Conservation (phyloP, 1,140 invertebrate genomes). For the Zaprionus gabonicus region DNA sequence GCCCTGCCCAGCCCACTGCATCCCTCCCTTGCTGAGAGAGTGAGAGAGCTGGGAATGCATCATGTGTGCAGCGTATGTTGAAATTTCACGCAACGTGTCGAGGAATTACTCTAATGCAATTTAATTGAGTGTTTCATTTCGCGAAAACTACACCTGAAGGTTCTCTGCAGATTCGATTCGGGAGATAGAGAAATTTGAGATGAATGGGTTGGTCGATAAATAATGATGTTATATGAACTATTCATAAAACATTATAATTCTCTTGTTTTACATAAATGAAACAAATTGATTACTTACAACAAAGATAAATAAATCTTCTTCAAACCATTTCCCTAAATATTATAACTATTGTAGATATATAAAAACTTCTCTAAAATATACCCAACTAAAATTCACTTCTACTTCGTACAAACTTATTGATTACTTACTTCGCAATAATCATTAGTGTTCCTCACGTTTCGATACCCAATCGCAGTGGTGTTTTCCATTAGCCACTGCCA, state of each 20-base stretch:
- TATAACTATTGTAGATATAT: too few species aligned
- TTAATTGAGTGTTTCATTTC: constrained; percentile 62
- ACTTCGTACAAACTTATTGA: not conserved
- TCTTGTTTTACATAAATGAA: too few species aligned
- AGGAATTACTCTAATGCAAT: constrained; percentile 69
- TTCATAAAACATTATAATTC: too few species aligned
- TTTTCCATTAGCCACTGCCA: not conserved
- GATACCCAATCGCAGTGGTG: not conserved
- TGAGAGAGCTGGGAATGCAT: constrained; percentile 63
- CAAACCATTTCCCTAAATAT: too few species aligned
- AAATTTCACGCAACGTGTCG: constrained; percentile 55
- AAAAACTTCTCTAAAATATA: too few species aligned
- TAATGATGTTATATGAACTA: too few species aligned
- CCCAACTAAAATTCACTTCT: too few species aligned
- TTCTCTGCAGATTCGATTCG: not conserved
- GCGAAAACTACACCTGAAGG: not conserved
- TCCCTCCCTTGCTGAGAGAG: not conserved
- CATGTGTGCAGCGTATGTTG: constrained; percentile 72
- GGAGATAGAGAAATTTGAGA: not conserved
- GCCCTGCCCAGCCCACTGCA: not conserved
- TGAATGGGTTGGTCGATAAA: not conserved
- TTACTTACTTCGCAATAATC: not conserved
- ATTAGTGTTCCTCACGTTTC: not conserved
- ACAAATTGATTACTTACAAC: too few species aligned
- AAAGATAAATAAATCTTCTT: too few species aligned